Evolutionary conservation across 2,888 invertebrate genomes (phyloP).

Genomic region (Ernsta delagoae): DNA sequence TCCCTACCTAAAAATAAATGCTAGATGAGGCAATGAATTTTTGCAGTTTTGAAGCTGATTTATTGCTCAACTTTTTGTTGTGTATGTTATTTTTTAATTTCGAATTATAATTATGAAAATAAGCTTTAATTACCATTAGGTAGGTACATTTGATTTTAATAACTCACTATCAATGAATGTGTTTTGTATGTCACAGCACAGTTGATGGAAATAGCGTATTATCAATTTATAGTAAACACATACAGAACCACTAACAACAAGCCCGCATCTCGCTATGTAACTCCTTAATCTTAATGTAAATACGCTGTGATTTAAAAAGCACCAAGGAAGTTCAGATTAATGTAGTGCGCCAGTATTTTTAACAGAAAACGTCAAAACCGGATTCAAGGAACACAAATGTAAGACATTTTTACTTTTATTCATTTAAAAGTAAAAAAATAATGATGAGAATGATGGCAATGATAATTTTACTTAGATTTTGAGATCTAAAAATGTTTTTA

Average conservation of each 20-base stretch:
- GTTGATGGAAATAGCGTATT: too few species aligned
- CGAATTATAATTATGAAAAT: too few species aligned
- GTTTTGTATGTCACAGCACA: too few species aligned
- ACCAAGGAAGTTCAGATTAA: not conserved
- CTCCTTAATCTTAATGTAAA: constrained; percentile 1
- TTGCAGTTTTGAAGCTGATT: too few species aligned
- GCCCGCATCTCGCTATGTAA: not conserved
- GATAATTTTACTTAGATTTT: not conserved
- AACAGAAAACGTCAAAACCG: not conserved
- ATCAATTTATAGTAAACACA: too few species aligned
- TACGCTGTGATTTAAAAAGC: not conserved
- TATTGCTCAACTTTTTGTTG: too few species aligned
- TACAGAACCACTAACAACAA: not conserved
- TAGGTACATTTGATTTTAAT: too few species aligned
- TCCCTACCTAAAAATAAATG: too few species aligned
- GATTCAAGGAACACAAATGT: not conserved
- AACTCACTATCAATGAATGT: too few species aligned
- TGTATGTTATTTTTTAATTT: too few species aligned
- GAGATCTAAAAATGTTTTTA: not conserved
- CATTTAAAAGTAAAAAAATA: not conserved
- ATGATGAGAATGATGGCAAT: not conserved
- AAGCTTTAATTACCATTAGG: too few species aligned
- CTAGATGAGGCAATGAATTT: too few species aligned
- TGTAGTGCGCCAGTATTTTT: not conserved
- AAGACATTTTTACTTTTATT: constrained; percentile 4